phyloP scores from a whole-genome alignment of 1,140 invertebrate genomes.

The Bombus affinis region DNA sequence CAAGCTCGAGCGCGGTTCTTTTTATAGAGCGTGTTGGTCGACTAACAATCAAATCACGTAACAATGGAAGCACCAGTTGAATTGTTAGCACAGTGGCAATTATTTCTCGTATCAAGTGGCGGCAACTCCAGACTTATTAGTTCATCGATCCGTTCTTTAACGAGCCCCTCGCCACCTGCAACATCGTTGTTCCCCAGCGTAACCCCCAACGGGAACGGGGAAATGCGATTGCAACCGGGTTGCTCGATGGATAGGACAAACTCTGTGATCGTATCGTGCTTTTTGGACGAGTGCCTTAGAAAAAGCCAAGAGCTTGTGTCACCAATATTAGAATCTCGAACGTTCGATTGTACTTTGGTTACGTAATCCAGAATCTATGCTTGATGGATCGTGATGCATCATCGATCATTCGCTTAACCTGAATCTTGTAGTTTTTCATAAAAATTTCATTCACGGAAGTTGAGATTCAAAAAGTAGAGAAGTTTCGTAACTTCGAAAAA shows the following conservation, averaged over 20 bases:
- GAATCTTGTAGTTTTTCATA: not conserved
- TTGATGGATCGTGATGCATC: too few relatives aligned
- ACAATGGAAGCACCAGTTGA: constrained; percentile 40
- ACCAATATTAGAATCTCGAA: not conserved
- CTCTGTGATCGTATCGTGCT: too few relatives aligned
- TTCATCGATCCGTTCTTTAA: constrained; percentile 55
- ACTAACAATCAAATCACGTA: constrained; percentile 46
- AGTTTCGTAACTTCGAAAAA: not conserved
- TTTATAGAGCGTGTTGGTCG: not conserved
- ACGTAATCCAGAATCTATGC: not conserved
- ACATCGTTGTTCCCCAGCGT: not conserved
- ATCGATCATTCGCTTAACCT: not conserved
- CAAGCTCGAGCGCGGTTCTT: constrained; percentile 1
- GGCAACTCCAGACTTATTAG: constrained; percentile 52
- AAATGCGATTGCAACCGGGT: too few relatives aligned
- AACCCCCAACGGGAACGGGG: not conserved
- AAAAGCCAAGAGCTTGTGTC: not conserved
- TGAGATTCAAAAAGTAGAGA: not conserved
- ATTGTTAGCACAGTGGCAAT: constrained; percentile 48
- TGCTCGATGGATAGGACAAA: not conserved
- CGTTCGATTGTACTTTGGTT: not conserved
- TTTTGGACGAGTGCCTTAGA: not conserved
- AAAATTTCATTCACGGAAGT: not conserved
- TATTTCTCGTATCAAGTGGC: constrained; percentile 53
- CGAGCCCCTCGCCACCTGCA: constrained; percentile 19